These are phyloP conservation scores for Parascotia fuliginaria DNA, from an alignment of 2,888 invertebrate species.

Conservation along the genomic window DNA sequence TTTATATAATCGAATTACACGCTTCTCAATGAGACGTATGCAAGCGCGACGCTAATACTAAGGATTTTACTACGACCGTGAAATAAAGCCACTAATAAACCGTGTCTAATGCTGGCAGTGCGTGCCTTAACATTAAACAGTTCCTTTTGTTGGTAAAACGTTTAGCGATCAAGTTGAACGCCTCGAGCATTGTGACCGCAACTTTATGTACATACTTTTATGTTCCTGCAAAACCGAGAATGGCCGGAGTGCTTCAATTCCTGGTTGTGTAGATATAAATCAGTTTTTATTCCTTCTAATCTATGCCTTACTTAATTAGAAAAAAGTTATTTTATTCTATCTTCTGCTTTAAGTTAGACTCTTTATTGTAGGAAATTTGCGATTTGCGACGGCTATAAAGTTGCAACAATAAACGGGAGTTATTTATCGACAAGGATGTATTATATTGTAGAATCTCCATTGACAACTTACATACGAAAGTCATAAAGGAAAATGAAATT, in stretches of 20 bases:
- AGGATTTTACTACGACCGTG: conserved; percentile 52
- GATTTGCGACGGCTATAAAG: neutral
- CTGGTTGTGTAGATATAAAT: conserved; percentile 25
- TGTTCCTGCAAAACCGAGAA: conserved; percentile 35
- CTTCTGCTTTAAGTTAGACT: neutral
- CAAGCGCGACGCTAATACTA: conserved; percentile 47
- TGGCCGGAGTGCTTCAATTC: conserved; percentile 9
- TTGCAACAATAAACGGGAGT: neutral
- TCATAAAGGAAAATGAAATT: neutral
- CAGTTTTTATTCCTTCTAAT: conserved; percentile 11
- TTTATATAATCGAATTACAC: conserved; percentile 47
- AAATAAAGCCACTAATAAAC: conserved; percentile 53
- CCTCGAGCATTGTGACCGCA: conserved; percentile 60
- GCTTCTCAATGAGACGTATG: conserved; percentile 44
- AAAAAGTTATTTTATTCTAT: neutral
- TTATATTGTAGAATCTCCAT: neutral
- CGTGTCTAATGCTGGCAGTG: conserved; percentile 63
- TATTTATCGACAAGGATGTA: neutral
- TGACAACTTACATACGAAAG: neutral
- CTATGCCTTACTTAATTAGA: conserved; percentile 13
- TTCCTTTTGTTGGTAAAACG: conserved; percentile 77
- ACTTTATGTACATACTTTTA: conserved; percentile 56
- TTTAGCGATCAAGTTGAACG: conserved; percentile 66
- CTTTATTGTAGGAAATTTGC: neutral
- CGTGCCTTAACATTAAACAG: conserved; percentile 81